Conservation (phyloP, 2,797 vertebrate species). For the Natrix natrix region DNA sequence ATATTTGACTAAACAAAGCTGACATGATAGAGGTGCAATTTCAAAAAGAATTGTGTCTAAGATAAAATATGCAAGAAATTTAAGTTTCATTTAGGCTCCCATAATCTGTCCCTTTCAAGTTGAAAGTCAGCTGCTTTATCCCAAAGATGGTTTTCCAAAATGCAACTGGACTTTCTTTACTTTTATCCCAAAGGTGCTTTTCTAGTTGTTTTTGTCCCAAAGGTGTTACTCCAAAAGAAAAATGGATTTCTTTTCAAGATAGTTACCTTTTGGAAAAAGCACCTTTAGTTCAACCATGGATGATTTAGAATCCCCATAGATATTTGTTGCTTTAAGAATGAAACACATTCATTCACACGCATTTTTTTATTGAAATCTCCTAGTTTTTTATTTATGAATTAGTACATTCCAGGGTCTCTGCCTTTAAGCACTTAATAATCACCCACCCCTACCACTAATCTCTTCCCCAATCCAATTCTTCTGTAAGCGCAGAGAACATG, state of each 20-base stretch:
- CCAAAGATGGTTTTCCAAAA: background rate
- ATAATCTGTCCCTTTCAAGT: background rate
- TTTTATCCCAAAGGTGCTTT: background rate
- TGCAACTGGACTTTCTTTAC: background rate
- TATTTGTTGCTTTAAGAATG: background rate
- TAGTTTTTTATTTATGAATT: background rate
- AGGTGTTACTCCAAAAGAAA: background rate
- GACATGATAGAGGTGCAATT: background rate
- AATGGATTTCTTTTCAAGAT: background rate
- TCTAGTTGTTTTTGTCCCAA: background rate
- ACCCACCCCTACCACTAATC: background rate
- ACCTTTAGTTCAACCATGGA: background rate
- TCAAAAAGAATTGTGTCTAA: background rate
- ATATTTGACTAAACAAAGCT: background rate
- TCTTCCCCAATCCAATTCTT: background rate
- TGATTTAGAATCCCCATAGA: background rate
- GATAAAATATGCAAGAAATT: background rate
- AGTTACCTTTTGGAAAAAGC: background rate
- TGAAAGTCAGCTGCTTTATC: background rate
- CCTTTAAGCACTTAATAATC: background rate
- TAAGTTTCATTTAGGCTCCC: background rate
- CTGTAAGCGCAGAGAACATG: background rate
- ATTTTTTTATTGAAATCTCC: background rate
- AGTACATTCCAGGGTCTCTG: background rate
- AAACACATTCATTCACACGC: no score